Conservation (phyloP, 1,140 invertebrate species). For the Drosophila dunni region DNA sequence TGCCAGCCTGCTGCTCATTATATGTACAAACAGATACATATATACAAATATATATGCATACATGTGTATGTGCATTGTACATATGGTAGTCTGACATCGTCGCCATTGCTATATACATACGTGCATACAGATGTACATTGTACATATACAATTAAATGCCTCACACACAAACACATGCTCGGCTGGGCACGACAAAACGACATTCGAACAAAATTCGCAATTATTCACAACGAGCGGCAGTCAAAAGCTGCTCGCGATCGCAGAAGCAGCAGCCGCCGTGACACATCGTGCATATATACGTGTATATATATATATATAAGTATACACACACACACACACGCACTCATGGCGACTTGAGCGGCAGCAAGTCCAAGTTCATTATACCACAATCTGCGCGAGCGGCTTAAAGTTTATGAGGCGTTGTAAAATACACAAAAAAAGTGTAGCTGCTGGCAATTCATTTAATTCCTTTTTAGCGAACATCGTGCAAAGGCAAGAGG, state of each 20-base stretch:
- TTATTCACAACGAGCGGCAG: slow-evolving; percentile 72
- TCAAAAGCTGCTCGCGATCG: slow-evolving; percentile 72
- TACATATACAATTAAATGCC: slow-evolving; percentile 39
- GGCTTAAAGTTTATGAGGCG: slow-evolving; percentile 75
- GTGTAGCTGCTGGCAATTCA: slow-evolving; percentile 52
- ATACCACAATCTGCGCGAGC: slow-evolving; percentile 54
- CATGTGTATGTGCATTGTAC: slow-evolving; percentile 37
- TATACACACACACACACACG: slow-evolving; percentile 18
- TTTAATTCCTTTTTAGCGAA: slow-evolving; percentile 53
- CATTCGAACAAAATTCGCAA: slow-evolving; percentile 74
- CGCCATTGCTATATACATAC: slow-evolving; percentile 43
- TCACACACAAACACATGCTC: slow-evolving; percentile 38
- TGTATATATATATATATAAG: too few species aligned
- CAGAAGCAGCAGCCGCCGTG: slow-evolving; percentile 47
- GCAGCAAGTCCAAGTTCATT: slow-evolving; percentile 61
- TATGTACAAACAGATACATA: slow-evolving; percentile 29
- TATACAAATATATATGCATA: slow-evolving; percentile 23
- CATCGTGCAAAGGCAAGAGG: slow-evolving; percentile 27
- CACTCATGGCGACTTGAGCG: slow-evolving; percentile 31
- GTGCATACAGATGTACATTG: slow-evolving; percentile 4
- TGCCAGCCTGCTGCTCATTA: slow-evolving; percentile 60
- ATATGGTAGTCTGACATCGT: slow-evolving; percentile 39
- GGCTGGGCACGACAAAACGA: slow-evolving; percentile 58
- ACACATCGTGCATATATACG: slow-evolving; percentile 35
- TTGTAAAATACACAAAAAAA: slow-evolving; percentile 46